These are phyloP conservation scores for Nymphalis urticae DNA, from an alignment of 2,888 invertebrate genomes.

Conservation along the genomic window DNA sequence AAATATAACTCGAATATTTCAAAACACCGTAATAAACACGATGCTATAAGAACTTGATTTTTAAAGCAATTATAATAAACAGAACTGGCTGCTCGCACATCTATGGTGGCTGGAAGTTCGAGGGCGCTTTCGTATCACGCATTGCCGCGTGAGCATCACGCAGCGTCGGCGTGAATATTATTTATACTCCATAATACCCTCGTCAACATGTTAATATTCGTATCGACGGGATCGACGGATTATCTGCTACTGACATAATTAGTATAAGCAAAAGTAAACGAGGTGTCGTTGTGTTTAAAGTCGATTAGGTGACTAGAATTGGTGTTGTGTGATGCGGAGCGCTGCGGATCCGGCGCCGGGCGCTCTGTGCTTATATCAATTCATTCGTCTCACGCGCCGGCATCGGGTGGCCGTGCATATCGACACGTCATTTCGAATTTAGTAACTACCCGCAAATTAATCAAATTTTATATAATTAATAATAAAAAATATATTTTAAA, in stretches of 20 bases:
- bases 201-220: slow-evolving; percentile 53
- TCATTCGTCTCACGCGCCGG: slow-evolving; percentile 66
- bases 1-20: background rate
- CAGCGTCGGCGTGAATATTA: slow-evolving; percentile 58
- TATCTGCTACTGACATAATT: slow-evolving; percentile 53
- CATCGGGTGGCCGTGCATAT: slow-evolving; percentile 61
- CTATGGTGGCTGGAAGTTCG: slow-evolving; percentile 36
- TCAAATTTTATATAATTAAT: slow-evolving; percentile 23
- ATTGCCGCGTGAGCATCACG: slow-evolving; percentile 67
- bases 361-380: slow-evolving; percentile 44
- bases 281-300: slow-evolving; percentile 47
- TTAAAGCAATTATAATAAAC: slow-evolving; percentile 30
- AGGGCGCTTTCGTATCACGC: slow-evolving; percentile 64
- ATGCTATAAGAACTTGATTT: slow-evolving; percentile 26
- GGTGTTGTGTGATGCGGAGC: slow-evolving; percentile 52
- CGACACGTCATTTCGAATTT: slow-evolving; percentile 36
- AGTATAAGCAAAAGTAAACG: slow-evolving; percentile 60
- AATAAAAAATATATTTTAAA: slow-evolving; percentile 8
- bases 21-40: slow-evolving; percentile 7
- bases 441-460: slow-evolving; percentile 41
- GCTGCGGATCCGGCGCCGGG: slow-evolving; percentile 35
- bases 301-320: slow-evolving; percentile 62
- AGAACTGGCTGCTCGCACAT: slow-evolving; percentile 34
- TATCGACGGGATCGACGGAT: slow-evolving; percentile 59
- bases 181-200: slow-evolving; percentile 56